These are phyloP conservation scores for Oncorhynchus nerka DNA, from an alignment of 2,113 vertebrate species.

Conservation along the genomic window DNA sequence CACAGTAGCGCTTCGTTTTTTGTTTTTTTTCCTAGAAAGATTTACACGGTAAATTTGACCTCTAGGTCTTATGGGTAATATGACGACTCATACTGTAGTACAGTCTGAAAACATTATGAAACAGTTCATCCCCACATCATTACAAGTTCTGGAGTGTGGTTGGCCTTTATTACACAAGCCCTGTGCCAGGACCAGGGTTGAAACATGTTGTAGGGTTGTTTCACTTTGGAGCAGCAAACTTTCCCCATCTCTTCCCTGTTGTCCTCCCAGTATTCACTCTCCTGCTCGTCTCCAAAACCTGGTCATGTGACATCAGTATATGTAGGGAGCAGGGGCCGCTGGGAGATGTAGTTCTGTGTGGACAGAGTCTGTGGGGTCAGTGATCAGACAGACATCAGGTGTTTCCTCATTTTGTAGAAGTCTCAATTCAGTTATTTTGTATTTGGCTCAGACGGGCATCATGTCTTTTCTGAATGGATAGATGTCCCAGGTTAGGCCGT, in stretches of 20 bases:
- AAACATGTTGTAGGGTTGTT: not conserved
- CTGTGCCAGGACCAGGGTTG: too few species aligned
- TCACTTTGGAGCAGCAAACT: not conserved
- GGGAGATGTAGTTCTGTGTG: constrained; percentile 15
- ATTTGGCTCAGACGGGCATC: constrained; percentile 69
- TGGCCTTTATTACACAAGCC: too few species aligned
- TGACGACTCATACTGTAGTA: too few species aligned
- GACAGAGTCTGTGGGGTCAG: constrained; percentile 1
- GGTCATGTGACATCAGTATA: constrained; percentile 4
- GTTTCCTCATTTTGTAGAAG: constrained; percentile 72
- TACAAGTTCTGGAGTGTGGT: too few species aligned
- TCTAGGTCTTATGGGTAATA: too few species aligned
- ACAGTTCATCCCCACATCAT: too few species aligned
- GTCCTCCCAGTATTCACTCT: not conserved
- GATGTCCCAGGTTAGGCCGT: constrained; percentile 87
- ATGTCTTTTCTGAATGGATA: constrained; percentile 77
- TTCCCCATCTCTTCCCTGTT: not conserved
- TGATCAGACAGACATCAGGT: constrained; percentile 82
- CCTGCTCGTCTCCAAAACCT: constrained; percentile 12
- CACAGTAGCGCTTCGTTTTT: too few species aligned
- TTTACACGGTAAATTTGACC: too few species aligned
- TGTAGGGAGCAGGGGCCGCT: not conserved
- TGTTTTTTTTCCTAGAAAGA: too few species aligned
- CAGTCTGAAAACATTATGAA: too few species aligned
- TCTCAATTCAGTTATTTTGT: constrained; percentile 90